Evolutionary conservation across 2,888 invertebrate species (phyloP).

Genomic region (Cataglyphis altisquamis): DNA sequence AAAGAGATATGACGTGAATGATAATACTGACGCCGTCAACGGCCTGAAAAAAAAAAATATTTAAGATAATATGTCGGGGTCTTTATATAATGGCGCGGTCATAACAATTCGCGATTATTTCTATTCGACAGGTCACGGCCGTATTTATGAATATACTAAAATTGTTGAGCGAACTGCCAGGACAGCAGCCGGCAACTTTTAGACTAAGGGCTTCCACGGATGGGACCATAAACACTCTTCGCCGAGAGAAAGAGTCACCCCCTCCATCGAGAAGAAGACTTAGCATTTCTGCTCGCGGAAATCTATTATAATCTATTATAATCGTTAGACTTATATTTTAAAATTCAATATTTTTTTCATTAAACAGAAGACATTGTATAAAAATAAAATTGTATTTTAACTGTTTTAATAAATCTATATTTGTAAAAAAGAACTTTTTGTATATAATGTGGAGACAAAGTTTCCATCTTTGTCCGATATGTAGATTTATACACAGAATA

Average conservation of each 20-base stretch:
- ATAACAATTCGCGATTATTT: constrained; percentile 67
- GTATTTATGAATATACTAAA: constrained; percentile 91
- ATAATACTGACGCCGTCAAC: constrained; percentile 58
- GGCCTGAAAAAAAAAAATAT: constrained; percentile 35
- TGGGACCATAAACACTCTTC: constrained; percentile 83
- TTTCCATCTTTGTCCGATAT: neutral
- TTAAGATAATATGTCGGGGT: constrained; percentile 59
- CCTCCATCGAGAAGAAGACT: constrained; percentile 86
- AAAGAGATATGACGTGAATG: constrained; percentile 21
- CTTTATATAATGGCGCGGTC: constrained; percentile 64
- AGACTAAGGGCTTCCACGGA: constrained; percentile 93
- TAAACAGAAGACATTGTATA: neutral
- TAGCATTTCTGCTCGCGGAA: constrained; percentile 92
- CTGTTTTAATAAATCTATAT: constrained; percentile 33
- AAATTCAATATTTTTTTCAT: neutral
- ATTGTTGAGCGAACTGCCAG: constrained; percentile 83
- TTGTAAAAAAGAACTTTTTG: constrained; percentile 29
- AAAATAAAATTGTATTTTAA: constrained; percentile 31
- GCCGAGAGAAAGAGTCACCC: constrained; percentile 71
- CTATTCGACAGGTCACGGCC: constrained; percentile 89
- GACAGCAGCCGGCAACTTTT: constrained; percentile 88
- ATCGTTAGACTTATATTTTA: neutral
- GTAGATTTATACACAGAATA: neutral
- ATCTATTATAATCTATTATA: constrained; percentile 56
- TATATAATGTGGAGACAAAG: neutral